Base-by-base conservation (phyloP, 2,888 invertebrate genomes). In the Eupsilia transversa region DNA sequence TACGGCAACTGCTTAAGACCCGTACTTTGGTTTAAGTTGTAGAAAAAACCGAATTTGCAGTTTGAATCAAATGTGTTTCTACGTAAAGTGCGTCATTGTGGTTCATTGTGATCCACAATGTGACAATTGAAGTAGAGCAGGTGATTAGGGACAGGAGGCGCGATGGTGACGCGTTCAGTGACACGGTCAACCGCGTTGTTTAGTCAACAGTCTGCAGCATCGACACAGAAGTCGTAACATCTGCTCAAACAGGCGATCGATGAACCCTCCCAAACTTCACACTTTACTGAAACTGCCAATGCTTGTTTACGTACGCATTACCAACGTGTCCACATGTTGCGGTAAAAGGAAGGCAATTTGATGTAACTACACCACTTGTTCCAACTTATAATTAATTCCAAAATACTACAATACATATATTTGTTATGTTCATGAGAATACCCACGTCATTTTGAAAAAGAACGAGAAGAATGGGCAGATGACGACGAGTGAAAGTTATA, bases 191-290 rank as follows among this genome's bases (percentile, higher is more conserved):
- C 74, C 71, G 65, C 38, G 75, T 72, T 72, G 67, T 80, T 83
- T 76, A 82, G 72, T 77, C 74, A 83, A 77, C 85, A 79, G 79
- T 80, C 83, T 79, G 80, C 80, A 73, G 75, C 75, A 83, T 35
- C 84, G 79, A 78, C 79, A 87, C 86, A 88, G 90, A 73, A 80
- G 61, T 69, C 38, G 56, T 61, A 74, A 68, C 92, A 91, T 91
- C 91, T 93, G 92, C 89, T 90, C 90, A 93, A 93, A 93, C 90
- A 92, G 82, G 87, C 93, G 94, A 92, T 88, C 94, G 88, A 93
- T 95, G 95, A 95, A 95, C 95, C 90, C 74, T 89, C 86, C 38
- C 41, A 69, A 75, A 69, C 41, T 76, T 79, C 90, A 89, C 90
- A 92, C 90, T 91, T 90, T 91, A 92, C 89, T 90, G 83, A 91